phyloP scores from a whole-genome alignment of 2,113 vertebrate species.

The Oryzias celebensis region DNA sequence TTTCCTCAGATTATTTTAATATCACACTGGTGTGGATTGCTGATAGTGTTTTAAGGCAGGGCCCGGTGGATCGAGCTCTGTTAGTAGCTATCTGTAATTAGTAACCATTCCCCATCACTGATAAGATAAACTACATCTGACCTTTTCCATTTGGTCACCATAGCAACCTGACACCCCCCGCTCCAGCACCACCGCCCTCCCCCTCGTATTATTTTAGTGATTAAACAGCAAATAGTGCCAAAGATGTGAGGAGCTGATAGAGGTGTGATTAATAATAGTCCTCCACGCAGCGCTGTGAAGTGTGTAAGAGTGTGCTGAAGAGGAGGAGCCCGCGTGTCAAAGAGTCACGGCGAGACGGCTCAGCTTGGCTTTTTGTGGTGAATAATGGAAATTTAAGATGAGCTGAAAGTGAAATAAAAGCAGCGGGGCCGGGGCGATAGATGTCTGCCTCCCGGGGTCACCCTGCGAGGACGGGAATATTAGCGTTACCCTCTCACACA shows the following conservation, averaged over 20 bases:
- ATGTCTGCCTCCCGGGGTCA: conserved; percentile 48
- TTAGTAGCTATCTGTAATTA: conserved; percentile 84
- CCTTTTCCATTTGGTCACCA: conserved; percentile 79
- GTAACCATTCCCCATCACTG: conserved; percentile 85
- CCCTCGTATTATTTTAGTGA: conserved; percentile 81
- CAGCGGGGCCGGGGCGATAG: conserved; percentile 65
- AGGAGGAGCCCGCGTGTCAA: conserved; percentile 64
- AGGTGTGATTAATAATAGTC: conserved; percentile 78
- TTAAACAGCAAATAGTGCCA: conserved; percentile 80
- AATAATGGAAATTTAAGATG: conserved; percentile 80
- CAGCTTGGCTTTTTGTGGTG: conserved; percentile 72
- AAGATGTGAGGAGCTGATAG: conserved; percentile 73
- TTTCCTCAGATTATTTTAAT: conserved; percentile 77
- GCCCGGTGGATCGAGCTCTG: conserved; percentile 75
- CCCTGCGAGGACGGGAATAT: conserved; percentile 64
- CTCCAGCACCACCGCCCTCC: conserved; percentile 51
- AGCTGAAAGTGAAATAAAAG: conserved; percentile 72
- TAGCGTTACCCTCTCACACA: conserved; percentile 39
- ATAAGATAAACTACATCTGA: conserved; percentile 85
- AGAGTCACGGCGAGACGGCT: conserved; percentile 69
- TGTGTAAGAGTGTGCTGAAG: conserved; percentile 26
- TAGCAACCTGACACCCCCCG: conserved; percentile 72
- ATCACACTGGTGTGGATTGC: conserved; percentile 79
- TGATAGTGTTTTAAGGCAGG: conserved; percentile 80
- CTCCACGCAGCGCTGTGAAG: conserved; percentile 52